Evolutionary conservation across 2,113 vertebrate species (phyloP), one percentile per base, ranked within the genome.

Genomic region (Globicephala melas): DNA sequence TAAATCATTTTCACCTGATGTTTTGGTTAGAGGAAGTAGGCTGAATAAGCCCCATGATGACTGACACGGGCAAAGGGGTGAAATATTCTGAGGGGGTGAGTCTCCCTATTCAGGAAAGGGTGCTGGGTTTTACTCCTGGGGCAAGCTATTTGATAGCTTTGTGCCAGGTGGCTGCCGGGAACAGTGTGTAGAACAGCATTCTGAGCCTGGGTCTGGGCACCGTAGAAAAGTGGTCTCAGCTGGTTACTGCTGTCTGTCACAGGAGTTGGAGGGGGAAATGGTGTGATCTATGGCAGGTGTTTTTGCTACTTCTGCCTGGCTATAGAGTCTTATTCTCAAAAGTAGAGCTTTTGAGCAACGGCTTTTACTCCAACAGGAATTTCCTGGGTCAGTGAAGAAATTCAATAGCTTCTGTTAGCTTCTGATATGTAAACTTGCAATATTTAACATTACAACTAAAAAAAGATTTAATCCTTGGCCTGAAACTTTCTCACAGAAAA

Each of bases 381-480:
- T 86, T 67, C 36, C 82, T 85, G 68, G 81, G 65, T 63, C 84
- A 93, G 25, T 84, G 36, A 89, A 28, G 63, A 83, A 95, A 80
- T 67, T 47, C 6, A 95, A 47, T 36, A 80, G 33, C 33, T 76
- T 15, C 65, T 33, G 18, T 73, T 91, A 36, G 33, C 68, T 83
- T 60, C 60, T 20, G 33, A 5, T 80, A 41, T 44, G 65, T 26
- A 47, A 92, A 73, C 55, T 25, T 53, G 67, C 60, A 86, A 10
- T 55, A 85, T 60, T 60, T 92, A 96, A 80, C 67, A 74, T 89
- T 44, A 60, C 83, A 79, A 73, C 44, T 38, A 62, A 94, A 89
- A 91, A 26, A 77, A 58, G 20, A 94, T 47, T 81, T 80, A 44
- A n/a, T 79, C 58, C 12, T 95, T 89, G 82, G 31, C 36, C n/a